Evolutionary conservation across 2,888 invertebrate genomes (phyloP).

Genomic region (Hesperia comma): DNA sequence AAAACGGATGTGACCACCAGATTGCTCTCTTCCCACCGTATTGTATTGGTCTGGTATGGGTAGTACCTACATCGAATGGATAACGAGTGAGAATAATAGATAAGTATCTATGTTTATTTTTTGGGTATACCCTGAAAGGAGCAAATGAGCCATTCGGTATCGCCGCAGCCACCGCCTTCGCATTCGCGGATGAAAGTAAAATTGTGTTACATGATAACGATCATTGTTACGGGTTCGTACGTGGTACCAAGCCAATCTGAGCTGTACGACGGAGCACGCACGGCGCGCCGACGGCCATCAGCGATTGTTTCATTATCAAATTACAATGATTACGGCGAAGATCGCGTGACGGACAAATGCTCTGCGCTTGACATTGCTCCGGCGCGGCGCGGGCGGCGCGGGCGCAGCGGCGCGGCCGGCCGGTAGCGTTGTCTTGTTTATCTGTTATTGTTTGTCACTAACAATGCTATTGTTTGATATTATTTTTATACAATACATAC

Average conservation of each 20-base stretch:
- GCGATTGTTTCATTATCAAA: slow-evolving; percentile 16
- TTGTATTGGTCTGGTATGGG: too few species aligned
- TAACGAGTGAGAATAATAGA: too few species aligned
- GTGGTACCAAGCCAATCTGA: neutral
- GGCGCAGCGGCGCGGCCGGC: too few species aligned
- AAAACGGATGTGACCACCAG: too few species aligned
- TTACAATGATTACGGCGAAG: slow-evolving; percentile 15
- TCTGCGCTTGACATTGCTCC: slow-evolving; percentile 27
- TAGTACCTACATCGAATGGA: too few species aligned
- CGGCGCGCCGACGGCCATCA: neutral
- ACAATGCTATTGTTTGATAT: slow-evolving; percentile 4
- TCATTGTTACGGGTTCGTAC: neutral
- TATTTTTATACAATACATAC: neutral
- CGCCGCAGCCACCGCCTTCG: too few species aligned
- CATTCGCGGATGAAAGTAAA: neutral
- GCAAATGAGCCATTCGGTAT: too few species aligned
- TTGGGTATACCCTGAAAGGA: too few species aligned
- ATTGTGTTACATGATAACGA: neutral
- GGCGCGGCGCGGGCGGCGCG: slow-evolving; percentile 3
- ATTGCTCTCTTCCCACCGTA: too few species aligned
- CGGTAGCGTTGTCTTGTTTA: slow-evolving; percentile 3
- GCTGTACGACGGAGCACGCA: neutral
- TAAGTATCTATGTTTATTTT: too few species aligned
- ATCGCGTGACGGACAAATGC: slow-evolving; percentile 23
- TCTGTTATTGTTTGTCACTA: slow-evolving; percentile 22